A percentile compares a stretch with the other conserved stretches of the same genome.
phyloP scores from a whole-genome alignment of 1,140 invertebrate species.

The Drosophila novamexicana region DNA sequence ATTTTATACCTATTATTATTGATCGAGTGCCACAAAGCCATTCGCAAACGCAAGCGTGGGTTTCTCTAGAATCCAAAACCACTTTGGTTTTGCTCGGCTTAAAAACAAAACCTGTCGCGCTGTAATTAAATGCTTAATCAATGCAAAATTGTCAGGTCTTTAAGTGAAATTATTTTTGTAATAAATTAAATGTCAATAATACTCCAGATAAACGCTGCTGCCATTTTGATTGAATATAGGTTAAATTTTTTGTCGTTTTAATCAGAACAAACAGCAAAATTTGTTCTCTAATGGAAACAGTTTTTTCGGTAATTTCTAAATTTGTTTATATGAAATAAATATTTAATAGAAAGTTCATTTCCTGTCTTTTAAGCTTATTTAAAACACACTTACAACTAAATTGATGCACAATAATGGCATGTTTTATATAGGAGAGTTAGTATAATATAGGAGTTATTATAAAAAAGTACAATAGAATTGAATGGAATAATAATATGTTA shows the following conservation, averaged over 20 bases:
- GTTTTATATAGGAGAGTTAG: no score
- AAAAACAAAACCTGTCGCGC: not conserved
- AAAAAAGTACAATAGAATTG: no score
- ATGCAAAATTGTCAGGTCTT: slow-evolving; percentile 27
- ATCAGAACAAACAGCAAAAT: no score
- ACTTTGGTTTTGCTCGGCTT: slow-evolving; percentile 17
- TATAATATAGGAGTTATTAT: no score
- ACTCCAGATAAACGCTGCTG: slow-evolving; percentile 20
- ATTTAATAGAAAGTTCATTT: no score
- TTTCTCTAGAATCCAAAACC: slow-evolving; percentile 33
- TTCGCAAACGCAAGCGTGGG: slow-evolving; percentile 38
- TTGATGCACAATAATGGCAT: no score
- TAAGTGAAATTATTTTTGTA: slow-evolving; percentile 25
- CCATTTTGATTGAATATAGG: not conserved
- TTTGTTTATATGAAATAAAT: no score
- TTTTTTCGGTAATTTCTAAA: no score
- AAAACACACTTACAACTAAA: no score
- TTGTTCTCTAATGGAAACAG: no score
- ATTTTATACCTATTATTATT: slow-evolving; percentile 25
- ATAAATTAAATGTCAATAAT: slow-evolving; percentile 32
- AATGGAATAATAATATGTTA: no score
- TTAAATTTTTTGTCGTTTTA: not conserved
- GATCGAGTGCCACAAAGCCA: slow-evolving; percentile 20
- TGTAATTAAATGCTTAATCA: slow-evolving; percentile 28
- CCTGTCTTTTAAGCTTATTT: no score